Conservation (phyloP, 1,140 invertebrate species). For the Lordiphosa clarofinis region DNA sequence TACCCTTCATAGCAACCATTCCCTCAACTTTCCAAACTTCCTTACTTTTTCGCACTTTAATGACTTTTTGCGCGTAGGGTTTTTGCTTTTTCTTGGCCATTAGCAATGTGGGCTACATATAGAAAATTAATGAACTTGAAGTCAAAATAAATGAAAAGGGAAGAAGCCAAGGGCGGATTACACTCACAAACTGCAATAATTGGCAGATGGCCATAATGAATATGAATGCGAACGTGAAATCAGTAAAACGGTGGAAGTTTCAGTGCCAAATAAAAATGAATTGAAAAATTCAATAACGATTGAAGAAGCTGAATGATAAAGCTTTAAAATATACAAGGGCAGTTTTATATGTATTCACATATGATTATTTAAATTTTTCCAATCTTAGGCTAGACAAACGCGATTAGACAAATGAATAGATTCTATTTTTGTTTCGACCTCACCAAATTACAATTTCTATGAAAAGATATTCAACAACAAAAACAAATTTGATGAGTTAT, state of each 20-base stretch:
- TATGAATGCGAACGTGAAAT: conserved; percentile 19
- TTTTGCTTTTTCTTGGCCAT: conserved; percentile 4
- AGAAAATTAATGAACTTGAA: conserved; percentile 16
- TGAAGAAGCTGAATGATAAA: too few species aligned
- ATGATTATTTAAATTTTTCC: too few species aligned
- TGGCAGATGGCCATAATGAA: conserved; percentile 35
- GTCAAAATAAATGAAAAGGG: neutral
- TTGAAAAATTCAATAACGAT: too few species aligned
- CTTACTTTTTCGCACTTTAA: conserved; percentile 1
- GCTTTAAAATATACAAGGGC: too few species aligned
- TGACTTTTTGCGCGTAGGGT: conserved; percentile 3
- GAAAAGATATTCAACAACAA: too few species aligned
- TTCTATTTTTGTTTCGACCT: neutral
- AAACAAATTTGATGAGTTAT: conserved; percentile 2
- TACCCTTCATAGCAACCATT: conserved; percentile 4
- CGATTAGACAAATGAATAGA: too few species aligned
- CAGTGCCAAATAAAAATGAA: too few species aligned
- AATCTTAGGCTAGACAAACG: too few species aligned
- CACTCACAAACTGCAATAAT: conserved; percentile 17
- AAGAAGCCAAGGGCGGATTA: neutral
- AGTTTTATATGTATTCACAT: too few species aligned
- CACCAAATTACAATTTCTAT: neutral
- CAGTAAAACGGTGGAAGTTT: neutral
- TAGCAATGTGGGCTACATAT: too few species aligned
- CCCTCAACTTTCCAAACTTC: conserved; percentile 4